phyloP scores from a whole-genome alignment of 2,113 vertebrate species.

The Solea solea region DNA sequence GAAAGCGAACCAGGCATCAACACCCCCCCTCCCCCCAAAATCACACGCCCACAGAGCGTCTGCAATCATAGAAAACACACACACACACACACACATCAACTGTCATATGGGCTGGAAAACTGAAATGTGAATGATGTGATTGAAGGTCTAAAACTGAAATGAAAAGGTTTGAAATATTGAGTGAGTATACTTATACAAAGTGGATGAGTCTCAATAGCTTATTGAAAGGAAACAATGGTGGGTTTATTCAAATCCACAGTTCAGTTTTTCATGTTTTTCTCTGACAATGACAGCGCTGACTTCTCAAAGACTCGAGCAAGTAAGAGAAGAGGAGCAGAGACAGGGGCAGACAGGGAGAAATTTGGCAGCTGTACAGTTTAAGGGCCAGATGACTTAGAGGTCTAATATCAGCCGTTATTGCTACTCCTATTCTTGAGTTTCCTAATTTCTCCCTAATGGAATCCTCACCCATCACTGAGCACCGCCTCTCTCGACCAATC shows the following conservation, averaged over 20 bases:
- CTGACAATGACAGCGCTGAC: no score
- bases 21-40: not conserved
- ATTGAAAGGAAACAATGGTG: no score
- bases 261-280: no score
- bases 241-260: no score
- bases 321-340: constrained; percentile 20
- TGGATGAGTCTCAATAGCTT: no score
- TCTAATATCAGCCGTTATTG: constrained; percentile 76
- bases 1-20: constrained; percentile 34
- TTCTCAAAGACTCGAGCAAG: constrained; percentile 37
- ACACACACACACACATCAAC: not conserved
- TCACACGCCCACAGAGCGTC: constrained; percentile 3
- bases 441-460: constrained; percentile 72
- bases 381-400: constrained; percentile 70
- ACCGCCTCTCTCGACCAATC: constrained; percentile 64
- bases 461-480: constrained; percentile 72
- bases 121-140: constrained; percentile 13
- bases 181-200: no score
- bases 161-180: not conserved
- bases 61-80: constrained; percentile 23
- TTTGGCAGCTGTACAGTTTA: constrained; percentile 42
- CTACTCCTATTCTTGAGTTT: constrained; percentile 72
- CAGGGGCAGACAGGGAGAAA: constrained; percentile 33
- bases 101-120: constrained; percentile 27
- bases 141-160: not conserved